Evolutionary conservation across 2,888 invertebrate genomes (phyloP).

Genomic region (Cotesia congregata): DNA sequence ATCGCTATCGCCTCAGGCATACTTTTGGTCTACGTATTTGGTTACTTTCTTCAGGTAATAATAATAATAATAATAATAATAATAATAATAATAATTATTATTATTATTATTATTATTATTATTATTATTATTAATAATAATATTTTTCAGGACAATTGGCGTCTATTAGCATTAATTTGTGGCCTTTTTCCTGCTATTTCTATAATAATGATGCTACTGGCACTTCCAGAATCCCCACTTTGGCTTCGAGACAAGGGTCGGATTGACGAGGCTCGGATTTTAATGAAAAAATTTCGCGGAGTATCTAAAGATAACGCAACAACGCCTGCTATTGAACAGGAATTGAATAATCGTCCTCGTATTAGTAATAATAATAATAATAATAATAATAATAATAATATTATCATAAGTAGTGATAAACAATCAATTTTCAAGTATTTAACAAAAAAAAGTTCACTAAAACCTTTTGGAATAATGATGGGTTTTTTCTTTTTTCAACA

Average conservation of each 20-base stretch:
- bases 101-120: too few relatives aligned
- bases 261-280: slow-evolving; percentile 69
- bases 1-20: slow-evolving; percentile 72
- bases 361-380: slow-evolving; percentile 31
- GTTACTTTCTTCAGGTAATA: slow-evolving; percentile 70
- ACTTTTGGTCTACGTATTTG: slow-evolving; percentile 72
- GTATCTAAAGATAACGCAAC: slow-evolving; percentile 53
- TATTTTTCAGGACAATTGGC: slow-evolving; percentile 69
- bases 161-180: slow-evolving; percentile 69
- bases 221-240: slow-evolving; percentile 73
- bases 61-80: slow-evolving; percentile 54
- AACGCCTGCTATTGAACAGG: slow-evolving; percentile 51
- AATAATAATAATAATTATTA: slow-evolving; percentile 45
- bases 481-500: slow-evolving; percentile 75
- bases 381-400: slow-evolving; percentile 39
- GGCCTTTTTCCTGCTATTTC: slow-evolving; percentile 69
- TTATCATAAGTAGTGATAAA: slow-evolving; percentile 28
- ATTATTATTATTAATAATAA: too few relatives aligned
- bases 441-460: slow-evolving; percentile 66
- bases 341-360: slow-evolving; percentile 50
- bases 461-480: slow-evolving; percentile 72
- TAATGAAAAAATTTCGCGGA: slow-evolving; percentile 69
- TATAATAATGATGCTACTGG: slow-evolving; percentile 64
- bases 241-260: slow-evolving; percentile 72
- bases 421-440: slow-evolving; percentile 60